These are phyloP conservation scores for Forbesichthys agassizii DNA, from an alignment of 2,113 vertebrate genomes.

Conservation along the genomic window DNA sequence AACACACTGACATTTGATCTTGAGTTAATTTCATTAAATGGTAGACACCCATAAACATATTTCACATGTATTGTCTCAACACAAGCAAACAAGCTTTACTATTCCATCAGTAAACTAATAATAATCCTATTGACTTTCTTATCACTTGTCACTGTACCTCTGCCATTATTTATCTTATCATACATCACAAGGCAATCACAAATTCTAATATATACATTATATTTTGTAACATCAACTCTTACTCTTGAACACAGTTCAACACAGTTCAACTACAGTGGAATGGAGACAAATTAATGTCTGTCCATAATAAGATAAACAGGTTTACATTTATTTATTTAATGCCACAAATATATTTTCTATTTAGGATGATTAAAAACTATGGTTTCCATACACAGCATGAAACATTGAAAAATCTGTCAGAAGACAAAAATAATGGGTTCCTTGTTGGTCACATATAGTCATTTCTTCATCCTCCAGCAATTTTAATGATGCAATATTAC, in stretches of 20 bases:
- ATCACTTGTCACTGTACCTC: neutral
- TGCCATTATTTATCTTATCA: slow-evolving; percentile 30
- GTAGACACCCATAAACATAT: neutral
- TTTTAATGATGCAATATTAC: neutral
- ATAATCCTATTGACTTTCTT: neutral
- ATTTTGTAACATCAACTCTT: neutral
- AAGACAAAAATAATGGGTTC: no score
- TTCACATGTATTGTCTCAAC: neutral
- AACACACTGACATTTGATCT: slow-evolving; percentile 13
- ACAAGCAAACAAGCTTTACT: neutral
- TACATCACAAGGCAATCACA: slow-evolving; percentile 6
- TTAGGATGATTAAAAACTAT: no score
- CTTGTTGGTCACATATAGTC: neutral
- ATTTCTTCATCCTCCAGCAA: neutral
- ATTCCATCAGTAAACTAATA: neutral
- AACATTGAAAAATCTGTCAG: no score
- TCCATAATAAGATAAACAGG: no score
- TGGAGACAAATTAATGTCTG: no score
- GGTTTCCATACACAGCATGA: no score
- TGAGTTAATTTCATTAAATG: neutral
- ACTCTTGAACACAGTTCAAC: no score
- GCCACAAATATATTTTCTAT: no score
- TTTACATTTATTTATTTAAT: no score
- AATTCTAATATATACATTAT: slow-evolving; percentile 18
- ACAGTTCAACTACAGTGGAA: no score